These are phyloP conservation scores for Lutjanus campechanus DNA, from an alignment of 2,797 vertebrate species.

Conservation along the genomic window DNA sequence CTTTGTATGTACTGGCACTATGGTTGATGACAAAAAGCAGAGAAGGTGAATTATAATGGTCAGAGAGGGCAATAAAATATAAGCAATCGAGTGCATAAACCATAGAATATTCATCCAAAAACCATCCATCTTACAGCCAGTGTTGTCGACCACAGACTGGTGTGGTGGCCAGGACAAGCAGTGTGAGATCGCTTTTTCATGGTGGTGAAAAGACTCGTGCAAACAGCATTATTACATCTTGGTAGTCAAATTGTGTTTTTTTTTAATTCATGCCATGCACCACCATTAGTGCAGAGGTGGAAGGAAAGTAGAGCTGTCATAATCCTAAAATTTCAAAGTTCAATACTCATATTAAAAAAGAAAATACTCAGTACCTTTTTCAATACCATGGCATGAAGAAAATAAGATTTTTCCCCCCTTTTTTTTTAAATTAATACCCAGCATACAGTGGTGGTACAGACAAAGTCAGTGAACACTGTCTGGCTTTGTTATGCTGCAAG, in stretches of 20 bases:
- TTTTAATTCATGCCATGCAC: not conserved
- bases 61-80: slow-evolving; percentile 9
- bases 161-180: slow-evolving; percentile 14
- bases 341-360: no score
- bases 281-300: not conserved
- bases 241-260: not conserved
- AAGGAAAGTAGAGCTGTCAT: no score
- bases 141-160: not conserved
- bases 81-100: slow-evolving; percentile 4
- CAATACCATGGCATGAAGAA: no score
- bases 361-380: no score
- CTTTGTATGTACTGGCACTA: not conserved
- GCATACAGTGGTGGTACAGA: no score
- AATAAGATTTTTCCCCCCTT: no score
- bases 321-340: no score
- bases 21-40: not conserved
- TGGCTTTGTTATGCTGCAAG: no score
- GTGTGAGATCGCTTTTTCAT: not conserved
- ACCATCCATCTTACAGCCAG: slow-evolving; percentile 15
- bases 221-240: not conserved
- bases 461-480: no score
- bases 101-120: slow-evolving; percentile 5
- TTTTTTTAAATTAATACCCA: no score
- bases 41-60: not conserved
- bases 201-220: not conserved